These are phyloP conservation scores for Yponomeuta malinellus DNA, from an alignment of 2,888 invertebrate species.

Conservation along the genomic window DNA sequence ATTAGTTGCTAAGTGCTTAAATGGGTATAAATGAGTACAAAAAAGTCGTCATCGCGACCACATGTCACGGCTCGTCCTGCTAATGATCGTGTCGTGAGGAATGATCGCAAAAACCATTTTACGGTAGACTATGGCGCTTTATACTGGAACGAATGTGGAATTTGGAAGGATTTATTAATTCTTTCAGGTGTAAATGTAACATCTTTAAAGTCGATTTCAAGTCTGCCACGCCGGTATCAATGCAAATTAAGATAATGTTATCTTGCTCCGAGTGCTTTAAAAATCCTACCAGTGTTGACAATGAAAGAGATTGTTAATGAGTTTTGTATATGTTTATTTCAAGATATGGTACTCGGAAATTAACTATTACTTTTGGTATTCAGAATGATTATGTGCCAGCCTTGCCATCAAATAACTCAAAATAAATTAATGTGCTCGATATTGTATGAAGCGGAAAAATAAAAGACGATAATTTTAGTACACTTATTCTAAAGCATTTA, in stretches of 20 bases:
- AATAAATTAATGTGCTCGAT: neutral
- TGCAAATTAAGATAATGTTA: neutral
- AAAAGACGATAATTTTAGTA: no score
- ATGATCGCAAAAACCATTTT: neutral
- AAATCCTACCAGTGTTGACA: neutral
- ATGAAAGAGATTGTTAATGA: neutral
- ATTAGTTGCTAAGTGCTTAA: slow-evolving; percentile 5
- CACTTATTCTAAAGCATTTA: no score
- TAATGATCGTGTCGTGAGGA: neutral
- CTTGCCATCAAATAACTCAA: neutral
- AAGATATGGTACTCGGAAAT: neutral
- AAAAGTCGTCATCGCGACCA: neutral
- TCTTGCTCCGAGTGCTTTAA: neutral
- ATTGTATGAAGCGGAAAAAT: no score
- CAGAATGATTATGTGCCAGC: neutral
- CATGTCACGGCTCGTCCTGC: neutral
- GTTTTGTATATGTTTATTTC: neutral
- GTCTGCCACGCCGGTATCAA: neutral
- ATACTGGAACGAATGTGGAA: no score
- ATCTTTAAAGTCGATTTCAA: neutral
- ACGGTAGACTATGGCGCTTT: no score
- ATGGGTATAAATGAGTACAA: neutral
- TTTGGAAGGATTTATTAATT: no score
- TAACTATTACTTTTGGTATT: neutral
- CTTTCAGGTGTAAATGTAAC: no score